phyloP scores from a whole-genome alignment of 2,888 invertebrate species.

The Mesorhabditis spiculigera region DNA sequence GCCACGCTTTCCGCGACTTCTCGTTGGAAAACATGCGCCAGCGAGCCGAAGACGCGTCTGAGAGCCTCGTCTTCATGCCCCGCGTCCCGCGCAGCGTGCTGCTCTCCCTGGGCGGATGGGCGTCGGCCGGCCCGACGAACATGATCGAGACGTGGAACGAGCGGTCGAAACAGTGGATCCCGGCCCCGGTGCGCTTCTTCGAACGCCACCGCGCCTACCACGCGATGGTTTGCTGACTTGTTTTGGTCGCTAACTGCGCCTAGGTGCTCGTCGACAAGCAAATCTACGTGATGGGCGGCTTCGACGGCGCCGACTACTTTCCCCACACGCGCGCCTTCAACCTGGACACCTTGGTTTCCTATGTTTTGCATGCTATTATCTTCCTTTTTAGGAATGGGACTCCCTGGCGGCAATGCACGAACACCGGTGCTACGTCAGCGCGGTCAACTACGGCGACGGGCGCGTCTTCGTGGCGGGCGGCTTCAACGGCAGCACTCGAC shows the following conservation, averaged over 20 bases:
- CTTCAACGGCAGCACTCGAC: conserved; percentile 20
- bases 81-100: conserved; percentile 3
- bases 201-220: conserved; percentile 2
- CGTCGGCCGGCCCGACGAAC: conserved; percentile 5
- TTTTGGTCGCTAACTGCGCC: neutral
- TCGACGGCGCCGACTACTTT: conserved; percentile 6
- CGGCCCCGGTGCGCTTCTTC: neutral
- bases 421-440: conserved; percentile 24
- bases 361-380: neutral
- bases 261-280: conserved; percentile 1
- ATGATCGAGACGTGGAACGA: conserved; percentile 4
- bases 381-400: neutral
- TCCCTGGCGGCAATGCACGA: conserved; percentile 17
- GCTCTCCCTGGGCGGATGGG: neutral
- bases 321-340: neutral
- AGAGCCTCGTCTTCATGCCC: neutral
- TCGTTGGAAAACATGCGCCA: neutral
- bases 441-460: conserved; percentile 14
- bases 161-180: conserved; percentile 6
- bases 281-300: neutral
- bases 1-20: neutral
- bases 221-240: neutral
- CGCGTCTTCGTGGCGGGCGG: conserved; percentile 21
- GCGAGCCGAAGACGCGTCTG: neutral
- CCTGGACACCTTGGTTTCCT: neutral